Evolutionary conservation across 2,113 vertebrate species (phyloP).

Genomic region (Marmota flaviventris): DNA sequence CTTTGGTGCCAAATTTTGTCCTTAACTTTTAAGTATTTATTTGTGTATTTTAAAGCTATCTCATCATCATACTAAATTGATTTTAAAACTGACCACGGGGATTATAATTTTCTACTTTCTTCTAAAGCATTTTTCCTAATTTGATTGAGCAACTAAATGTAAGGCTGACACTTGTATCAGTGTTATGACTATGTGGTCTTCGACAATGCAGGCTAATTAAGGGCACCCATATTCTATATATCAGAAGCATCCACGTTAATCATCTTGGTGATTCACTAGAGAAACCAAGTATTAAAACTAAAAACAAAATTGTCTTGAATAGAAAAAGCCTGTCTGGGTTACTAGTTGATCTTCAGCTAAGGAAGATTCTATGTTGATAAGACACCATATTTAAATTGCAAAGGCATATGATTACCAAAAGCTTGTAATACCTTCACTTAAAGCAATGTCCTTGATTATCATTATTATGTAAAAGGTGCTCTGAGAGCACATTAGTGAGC

Average conservation of each 20-base stretch:
- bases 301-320: conserved; percentile 76
- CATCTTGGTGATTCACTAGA: conserved; percentile 63
- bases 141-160: conserved; percentile 48
- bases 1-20: neutral
- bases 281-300: conserved; percentile 72
- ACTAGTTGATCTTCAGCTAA: conserved; percentile 56
- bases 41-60: conserved; percentile 54
- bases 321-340: conserved; percentile 37
- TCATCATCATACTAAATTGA: conserved; percentile 18
- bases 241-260: conserved; percentile 57
- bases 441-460: neutral
- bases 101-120: conserved; percentile 51
- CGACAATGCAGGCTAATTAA: conserved; percentile 7
- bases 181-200: neutral
- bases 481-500: neutral
- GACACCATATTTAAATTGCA: conserved; percentile 68
- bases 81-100: neutral
- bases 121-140: conserved; percentile 52
- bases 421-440: conserved; percentile 43
- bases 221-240: conserved; percentile 43
- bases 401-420: conserved; percentile 4
- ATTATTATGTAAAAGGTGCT: conserved; percentile 32
- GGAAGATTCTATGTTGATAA: conserved; percentile 27
- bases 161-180: conserved; percentile 9
- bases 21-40: conserved; percentile 37